phyloP scores from a whole-genome alignment of 2,888 invertebrate genomes.

The Ophion obscuratus region DNA sequence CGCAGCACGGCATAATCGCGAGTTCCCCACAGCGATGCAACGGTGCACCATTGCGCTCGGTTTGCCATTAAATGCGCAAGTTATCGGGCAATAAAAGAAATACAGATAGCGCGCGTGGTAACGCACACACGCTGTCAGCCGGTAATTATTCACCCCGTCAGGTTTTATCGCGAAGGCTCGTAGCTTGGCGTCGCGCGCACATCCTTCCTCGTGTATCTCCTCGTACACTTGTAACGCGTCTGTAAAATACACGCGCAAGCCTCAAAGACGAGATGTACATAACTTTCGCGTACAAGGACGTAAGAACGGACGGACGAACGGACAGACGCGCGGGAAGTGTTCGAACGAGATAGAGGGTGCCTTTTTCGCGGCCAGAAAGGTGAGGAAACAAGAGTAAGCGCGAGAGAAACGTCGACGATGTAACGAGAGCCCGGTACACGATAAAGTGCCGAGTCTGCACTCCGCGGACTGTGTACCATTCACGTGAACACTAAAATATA shows the following conservation, averaged over 20 bases:
- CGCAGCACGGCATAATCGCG: background rate
- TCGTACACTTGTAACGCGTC: conserved; percentile 1
- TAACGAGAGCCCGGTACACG: conserved; percentile 56
- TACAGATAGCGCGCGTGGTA: conserved; percentile 15
- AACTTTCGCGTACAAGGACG: conserved; percentile 42
- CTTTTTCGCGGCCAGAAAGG: conserved; percentile 24
- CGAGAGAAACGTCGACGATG: conserved; percentile 47
- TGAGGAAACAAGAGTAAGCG: conserved; percentile 53
- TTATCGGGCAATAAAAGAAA: conserved; percentile 18
- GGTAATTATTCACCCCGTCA: conserved; percentile 44
- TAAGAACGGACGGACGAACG: conserved; percentile 24
- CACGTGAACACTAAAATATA: no score
- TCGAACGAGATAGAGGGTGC: background rate
- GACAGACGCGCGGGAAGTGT: conserved; percentile 1
- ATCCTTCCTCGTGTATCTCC: conserved; percentile 25
- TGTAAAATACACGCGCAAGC: conserved; percentile 45
- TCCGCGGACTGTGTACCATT: conserved; percentile 8
- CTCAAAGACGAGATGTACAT: conserved; percentile 24
- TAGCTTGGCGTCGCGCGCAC: background rate
- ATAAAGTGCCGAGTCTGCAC: conserved; percentile 42
- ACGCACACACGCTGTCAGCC: conserved; percentile 36
- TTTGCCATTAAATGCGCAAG: conserved; percentile 13
- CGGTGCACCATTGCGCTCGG: background rate
- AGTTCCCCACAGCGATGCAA: background rate
- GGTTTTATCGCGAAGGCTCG: conserved; percentile 32